Percentiles rank a stretch among this genome's conserved stretches.
Conservation (phyloP, 2,888 invertebrate species). For the Bruchidius siliquastri region DNA sequence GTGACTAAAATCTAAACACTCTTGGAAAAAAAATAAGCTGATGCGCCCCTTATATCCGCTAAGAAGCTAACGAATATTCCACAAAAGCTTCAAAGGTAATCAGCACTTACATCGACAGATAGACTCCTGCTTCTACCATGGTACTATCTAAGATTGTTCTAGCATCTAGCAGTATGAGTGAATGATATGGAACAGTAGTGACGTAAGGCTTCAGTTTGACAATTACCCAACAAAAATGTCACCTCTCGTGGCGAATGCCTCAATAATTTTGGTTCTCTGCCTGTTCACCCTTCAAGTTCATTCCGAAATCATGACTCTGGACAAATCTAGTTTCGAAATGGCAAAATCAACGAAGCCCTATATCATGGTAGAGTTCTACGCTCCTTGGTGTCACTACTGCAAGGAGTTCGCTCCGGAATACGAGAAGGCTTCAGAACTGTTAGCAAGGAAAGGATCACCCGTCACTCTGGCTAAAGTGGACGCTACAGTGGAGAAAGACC, state of each 20-base stretch:
- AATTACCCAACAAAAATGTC: constrained; percentile 4
- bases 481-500: constrained; percentile 57
- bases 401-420: constrained; percentile 84
- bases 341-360: constrained; percentile 8
- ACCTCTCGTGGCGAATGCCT: not conserved
- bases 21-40: no score
- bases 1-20: no score
- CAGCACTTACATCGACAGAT: no score
- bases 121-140: no score
- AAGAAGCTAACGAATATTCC: no score
- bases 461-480: constrained; percentile 57
- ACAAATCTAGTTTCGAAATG: constrained; percentile 11
- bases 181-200: no score
- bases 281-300: not conserved
- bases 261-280: not conserved
- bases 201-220: not conserved
- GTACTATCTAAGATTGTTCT: no score
- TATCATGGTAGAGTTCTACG: constrained; percentile 61
- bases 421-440: constrained; percentile 70
- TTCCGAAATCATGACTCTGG: constrained; percentile 11
- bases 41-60: no score
- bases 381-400: constrained; percentile 91
- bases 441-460: constrained; percentile 52
- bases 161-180: no score
- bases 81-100: no score